Evolutionary conservation across 2,888 invertebrate genomes (phyloP).

Genomic region (Linnaemya vulpina): DNA sequence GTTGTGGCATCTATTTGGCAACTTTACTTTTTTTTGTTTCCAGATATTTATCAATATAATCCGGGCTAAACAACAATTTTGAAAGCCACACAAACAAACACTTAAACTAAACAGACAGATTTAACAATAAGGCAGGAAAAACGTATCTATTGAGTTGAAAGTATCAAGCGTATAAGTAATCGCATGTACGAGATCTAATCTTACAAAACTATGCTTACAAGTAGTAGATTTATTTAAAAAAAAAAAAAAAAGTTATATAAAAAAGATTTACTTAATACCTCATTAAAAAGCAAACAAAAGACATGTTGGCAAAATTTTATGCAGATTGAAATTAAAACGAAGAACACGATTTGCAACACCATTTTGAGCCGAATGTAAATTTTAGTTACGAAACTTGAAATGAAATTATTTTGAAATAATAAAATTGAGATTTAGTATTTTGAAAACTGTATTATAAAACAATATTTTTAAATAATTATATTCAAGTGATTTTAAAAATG

Average conservation of each 20-base stretch:
- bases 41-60: constrained; percentile 68
- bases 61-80: constrained; percentile 63
- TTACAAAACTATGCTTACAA: constrained; percentile 28
- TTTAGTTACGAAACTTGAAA: not conserved
- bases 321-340: not conserved
- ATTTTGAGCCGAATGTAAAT: constrained; percentile 25
- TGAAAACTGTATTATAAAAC: too few relatives aligned
- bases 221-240: constrained; percentile 45
- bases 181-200: constrained; percentile 8
- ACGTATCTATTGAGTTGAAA: not conserved
- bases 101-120: not conserved
- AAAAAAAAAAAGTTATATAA: constrained; percentile 37
- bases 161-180: not conserved
- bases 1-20: constrained; percentile 62
- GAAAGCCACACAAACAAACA: constrained; percentile 23
- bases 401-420: not conserved
- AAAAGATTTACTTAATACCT: constrained; percentile 58
- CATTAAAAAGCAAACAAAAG: not conserved
- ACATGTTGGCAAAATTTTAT: not conserved
- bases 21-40: constrained; percentile 28
- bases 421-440: too few relatives aligned
- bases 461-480: too few relatives aligned
- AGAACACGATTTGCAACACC: constrained; percentile 27
- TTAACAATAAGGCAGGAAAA: not conserved
- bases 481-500: too few relatives aligned